Evolutionary conservation across 2,888 invertebrate genomes (phyloP).

Genomic region (Epinotia bilunana): DNA sequence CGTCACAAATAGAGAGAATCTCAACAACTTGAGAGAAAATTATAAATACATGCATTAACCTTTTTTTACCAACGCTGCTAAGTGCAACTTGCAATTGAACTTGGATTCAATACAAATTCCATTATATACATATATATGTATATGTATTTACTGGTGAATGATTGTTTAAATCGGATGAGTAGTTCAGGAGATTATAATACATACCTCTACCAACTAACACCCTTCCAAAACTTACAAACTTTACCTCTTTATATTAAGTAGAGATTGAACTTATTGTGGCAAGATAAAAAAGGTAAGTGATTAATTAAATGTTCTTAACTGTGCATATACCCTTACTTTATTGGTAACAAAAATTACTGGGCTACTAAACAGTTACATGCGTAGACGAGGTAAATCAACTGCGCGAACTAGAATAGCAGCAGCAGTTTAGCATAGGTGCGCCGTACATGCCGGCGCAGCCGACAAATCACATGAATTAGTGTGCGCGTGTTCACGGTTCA

Average conservation of each 20-base stretch:
- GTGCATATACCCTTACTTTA: no score
- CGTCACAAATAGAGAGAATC: neutral
- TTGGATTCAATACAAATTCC: neutral
- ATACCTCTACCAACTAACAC: no score
- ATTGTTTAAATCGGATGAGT: no score
- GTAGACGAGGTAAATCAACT: neutral
- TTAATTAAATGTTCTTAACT: no score
- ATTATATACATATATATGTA: no score
- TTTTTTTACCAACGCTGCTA: neutral
- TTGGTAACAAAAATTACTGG: no score
- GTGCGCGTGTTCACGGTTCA: constrained; percentile 58
- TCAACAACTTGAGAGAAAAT: neutral
- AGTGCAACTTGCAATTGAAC: neutral
- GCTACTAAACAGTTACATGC: neutral
- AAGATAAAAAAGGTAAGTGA: no score
- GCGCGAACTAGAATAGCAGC: neutral
- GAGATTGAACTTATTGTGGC: no score
- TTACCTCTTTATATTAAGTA: no score
- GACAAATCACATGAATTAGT: constrained; percentile 46
- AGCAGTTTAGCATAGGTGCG: constrained; percentile 30
- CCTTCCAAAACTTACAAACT: no score
- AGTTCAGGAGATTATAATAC: no score
- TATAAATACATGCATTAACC: neutral
- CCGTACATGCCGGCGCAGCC: constrained; percentile 45
- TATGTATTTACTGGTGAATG: no score